These are phyloP conservation scores for Empidonax alnorum DNA, from an alignment of 2,113 vertebrate species.

Conservation along the genomic window DNA sequence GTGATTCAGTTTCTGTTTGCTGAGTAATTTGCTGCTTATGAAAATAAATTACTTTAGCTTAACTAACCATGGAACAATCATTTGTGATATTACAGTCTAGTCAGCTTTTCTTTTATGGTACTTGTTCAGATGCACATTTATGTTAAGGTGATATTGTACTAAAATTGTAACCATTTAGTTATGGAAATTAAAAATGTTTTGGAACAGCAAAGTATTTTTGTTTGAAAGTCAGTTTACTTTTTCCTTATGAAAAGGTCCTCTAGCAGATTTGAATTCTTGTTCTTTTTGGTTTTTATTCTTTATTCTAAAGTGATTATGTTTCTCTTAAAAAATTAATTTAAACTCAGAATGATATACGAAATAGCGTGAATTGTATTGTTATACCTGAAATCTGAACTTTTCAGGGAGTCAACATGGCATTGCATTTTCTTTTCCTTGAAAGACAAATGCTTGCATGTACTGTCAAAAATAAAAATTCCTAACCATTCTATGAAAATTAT, in stretches of 20 bases:
- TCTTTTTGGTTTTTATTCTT: not conserved
- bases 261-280: not conserved
- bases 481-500: not conserved
- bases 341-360: not conserved
- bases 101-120: not conserved
- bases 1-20: not conserved
- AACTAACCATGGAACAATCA: not conserved
- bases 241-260: not conserved
- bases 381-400: not conserved
- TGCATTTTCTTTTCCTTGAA: not conserved
- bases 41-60: not conserved
- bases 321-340: not conserved
- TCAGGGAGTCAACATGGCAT: not conserved
- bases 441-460: not conserved
- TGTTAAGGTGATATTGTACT: not conserved
- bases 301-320: not conserved
- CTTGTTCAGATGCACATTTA: not conserved
- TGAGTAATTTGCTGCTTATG: not conserved
- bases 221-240: not conserved
- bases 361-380: not conserved
- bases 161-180: not conserved
- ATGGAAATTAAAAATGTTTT: not conserved
- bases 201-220: not conserved
- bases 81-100: not conserved
- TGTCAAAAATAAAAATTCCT: not conserved